Evolutionary conservation across 2,797 vertebrate genomes (phyloP).

Genomic region (Pseudomugil tenellus): DNA sequence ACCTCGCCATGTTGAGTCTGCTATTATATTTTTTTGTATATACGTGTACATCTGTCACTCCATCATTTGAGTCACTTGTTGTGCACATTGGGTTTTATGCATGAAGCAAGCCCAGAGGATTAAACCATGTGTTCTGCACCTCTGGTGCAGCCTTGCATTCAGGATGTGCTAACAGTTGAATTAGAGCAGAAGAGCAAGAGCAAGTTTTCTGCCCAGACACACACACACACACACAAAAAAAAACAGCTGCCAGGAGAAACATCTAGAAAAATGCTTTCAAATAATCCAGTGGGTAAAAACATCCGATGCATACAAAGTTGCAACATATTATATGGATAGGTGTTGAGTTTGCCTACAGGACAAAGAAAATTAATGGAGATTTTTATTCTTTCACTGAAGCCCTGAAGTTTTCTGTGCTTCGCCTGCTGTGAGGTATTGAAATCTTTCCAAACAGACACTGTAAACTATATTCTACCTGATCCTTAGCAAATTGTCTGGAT

Average conservation of each 20-base stretch:
- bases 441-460: neutral
- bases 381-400: neutral
- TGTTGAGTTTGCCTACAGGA: neutral
- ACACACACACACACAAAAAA: too few species aligned
- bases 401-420: neutral
- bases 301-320: neutral
- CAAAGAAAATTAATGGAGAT: neutral
- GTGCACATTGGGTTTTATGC: slow-evolving; percentile 40
- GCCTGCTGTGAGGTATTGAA: neutral
- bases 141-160: slow-evolving; percentile 31
- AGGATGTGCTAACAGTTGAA: slow-evolving; percentile 54
- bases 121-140: slow-evolving; percentile 41
- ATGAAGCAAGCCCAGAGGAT: slow-evolving; percentile 45
- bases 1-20: neutral
- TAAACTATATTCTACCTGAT: neutral
- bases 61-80: slow-evolving; percentile 12
- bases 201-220: slow-evolving; percentile 44
- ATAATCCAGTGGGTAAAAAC: slow-evolving; percentile 24
- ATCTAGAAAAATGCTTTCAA: slow-evolving; percentile 4
- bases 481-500: neutral
- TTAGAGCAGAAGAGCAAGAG: slow-evolving; percentile 70
- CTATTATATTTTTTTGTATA: neutral
- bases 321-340: neutral
- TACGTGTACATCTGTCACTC: slow-evolving; percentile 36
- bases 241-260: slow-evolving; percentile 40